Evolutionary conservation across 2,113 vertebrate genomes (phyloP).

Genomic region (Oncorhynchus mykiss): DNA sequence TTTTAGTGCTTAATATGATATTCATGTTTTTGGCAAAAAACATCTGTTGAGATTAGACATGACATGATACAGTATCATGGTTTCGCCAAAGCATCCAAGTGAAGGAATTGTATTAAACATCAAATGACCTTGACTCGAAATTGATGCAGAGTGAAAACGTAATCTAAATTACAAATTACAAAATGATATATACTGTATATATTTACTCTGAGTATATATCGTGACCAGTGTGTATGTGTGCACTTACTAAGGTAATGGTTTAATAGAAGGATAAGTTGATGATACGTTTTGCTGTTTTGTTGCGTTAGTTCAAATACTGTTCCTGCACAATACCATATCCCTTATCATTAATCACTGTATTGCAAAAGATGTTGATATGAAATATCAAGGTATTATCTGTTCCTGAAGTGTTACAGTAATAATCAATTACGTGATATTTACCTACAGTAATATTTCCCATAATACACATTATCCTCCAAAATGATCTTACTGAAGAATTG

Average conservation of each 20-base stretch:
- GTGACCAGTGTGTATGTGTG: background rate
- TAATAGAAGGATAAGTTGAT: background rate
- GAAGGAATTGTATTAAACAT: background rate
- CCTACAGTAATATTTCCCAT: background rate
- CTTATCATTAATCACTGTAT: background rate
- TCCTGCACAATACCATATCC: background rate
- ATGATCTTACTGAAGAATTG: background rate
- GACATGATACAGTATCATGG: background rate
- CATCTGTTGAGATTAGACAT: background rate
- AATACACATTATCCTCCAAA: background rate
- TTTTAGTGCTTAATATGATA: background rate
- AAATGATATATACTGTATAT: conserved; percentile 9
- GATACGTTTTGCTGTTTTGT: background rate
- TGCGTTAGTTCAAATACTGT: background rate
- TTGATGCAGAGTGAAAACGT: background rate
- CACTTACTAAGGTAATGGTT: background rate
- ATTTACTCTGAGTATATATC: conserved; percentile 9
- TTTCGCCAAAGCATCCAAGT: conserved; percentile 11
- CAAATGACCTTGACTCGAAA: background rate
- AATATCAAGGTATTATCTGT: background rate
- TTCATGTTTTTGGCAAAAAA: background rate
- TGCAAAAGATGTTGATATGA: conserved; percentile 40
- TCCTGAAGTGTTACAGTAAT: background rate
- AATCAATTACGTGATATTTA: background rate
- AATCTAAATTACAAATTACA: conserved; percentile 1